Evolutionary conservation across 2,797 vertebrate genomes (phyloP).

Genomic region (Sebastes cheni): DNA sequence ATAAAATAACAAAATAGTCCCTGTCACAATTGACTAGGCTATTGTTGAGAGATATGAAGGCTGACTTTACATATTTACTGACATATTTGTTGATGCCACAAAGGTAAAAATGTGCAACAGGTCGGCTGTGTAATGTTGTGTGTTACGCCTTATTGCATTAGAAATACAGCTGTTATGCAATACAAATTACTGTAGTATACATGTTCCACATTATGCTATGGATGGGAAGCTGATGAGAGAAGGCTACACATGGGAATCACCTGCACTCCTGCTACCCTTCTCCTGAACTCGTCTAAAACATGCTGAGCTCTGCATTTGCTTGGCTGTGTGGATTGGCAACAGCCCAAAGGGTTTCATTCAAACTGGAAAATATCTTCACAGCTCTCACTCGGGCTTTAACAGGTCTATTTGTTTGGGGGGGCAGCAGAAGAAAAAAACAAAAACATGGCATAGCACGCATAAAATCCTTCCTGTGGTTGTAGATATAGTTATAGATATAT

Average conservation of each 20-base stretch:
- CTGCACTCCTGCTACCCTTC: neutral
- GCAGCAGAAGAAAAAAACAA: neutral
- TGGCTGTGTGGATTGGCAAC: neutral
- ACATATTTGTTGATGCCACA: neutral
- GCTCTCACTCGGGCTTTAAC: neutral
- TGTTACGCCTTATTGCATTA: neutral
- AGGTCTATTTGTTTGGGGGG: neutral
- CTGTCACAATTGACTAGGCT: neutral
- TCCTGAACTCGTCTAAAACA: neutral
- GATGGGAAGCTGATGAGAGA: conserved; percentile 6
- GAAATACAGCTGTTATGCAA: neutral
- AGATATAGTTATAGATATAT: neutral
- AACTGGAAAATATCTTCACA: neutral
- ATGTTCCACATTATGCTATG: neutral
- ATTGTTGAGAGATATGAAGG: neutral
- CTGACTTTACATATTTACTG: neutral
- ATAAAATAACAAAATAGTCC: neutral
- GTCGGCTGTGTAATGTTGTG: neutral
- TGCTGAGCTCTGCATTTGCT: conserved; percentile 1
- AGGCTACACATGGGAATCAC: neutral
- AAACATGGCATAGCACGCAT: neutral
- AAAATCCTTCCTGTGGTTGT: neutral
- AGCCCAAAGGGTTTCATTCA: neutral
- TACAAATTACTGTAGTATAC: neutral
- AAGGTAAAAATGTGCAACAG: neutral